Evolutionary conservation across 2,113 vertebrate species (phyloP).

Genomic region (Boulengeromyrus knoepffleri): DNA sequence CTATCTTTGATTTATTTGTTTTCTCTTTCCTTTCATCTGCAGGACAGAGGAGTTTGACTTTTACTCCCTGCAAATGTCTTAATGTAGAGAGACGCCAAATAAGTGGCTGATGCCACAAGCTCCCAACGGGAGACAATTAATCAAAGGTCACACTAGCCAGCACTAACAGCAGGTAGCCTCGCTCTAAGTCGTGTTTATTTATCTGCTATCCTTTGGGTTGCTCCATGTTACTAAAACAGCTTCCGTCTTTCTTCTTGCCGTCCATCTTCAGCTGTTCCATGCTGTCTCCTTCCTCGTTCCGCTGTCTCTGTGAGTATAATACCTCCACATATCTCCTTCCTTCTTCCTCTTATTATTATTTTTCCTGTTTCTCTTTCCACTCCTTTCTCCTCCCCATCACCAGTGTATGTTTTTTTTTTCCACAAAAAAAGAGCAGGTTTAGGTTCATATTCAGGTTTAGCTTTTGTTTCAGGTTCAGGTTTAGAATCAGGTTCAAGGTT

Average conservation of each 20-base stretch:
- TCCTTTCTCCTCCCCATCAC: background rate
- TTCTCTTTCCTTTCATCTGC: background rate
- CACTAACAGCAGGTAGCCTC: background rate
- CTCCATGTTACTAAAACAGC: background rate
- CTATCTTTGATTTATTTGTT: background rate
- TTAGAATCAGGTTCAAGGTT: background rate
- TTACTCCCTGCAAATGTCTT: background rate
- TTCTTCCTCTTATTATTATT: background rate
- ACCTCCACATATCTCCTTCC: background rate
- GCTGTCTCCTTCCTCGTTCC: background rate
- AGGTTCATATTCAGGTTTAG: background rate
- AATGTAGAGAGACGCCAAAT: too few species aligned
- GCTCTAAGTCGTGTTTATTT: background rate
- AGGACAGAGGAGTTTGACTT: background rate
- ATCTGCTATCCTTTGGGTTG: background rate
- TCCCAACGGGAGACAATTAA: slow-evolving; percentile 13
- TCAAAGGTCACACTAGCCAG: slow-evolving; percentile 6
- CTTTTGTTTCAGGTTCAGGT: background rate
- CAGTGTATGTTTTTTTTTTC: background rate
- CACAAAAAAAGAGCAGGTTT: background rate
- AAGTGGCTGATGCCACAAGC: background rate
- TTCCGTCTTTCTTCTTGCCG: background rate
- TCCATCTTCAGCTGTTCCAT: background rate
- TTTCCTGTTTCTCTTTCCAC: background rate
- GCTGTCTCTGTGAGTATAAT: background rate